Evolutionary conservation across 1,140 invertebrate species (phyloP).

Genomic region (Episyrphus balteatus): DNA sequence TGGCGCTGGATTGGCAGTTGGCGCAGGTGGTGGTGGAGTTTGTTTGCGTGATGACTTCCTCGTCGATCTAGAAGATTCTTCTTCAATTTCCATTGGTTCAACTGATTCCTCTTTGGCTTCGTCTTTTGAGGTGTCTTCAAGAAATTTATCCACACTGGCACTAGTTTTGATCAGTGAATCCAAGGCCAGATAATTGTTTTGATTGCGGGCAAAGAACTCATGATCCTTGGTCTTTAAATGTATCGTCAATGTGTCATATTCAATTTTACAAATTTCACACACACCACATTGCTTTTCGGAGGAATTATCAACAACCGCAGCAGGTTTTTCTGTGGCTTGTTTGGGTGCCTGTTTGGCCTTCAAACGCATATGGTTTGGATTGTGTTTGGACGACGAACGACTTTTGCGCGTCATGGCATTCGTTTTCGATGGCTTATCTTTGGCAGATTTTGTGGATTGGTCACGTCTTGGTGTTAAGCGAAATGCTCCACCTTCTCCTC

Average conservation of each 20-base stretch:
- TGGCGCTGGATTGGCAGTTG: slow-evolving; percentile 5
- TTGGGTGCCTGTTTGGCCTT: neutral
- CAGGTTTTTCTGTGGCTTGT: slow-evolving; percentile 3
- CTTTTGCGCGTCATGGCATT: slow-evolving; percentile 12
- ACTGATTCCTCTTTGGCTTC: slow-evolving; percentile 7
- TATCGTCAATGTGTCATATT: slow-evolving; percentile 52
- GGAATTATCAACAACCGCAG: slow-evolving; percentile 20
- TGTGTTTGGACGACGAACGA: slow-evolving; percentile 7
- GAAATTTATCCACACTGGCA: slow-evolving; percentile 23
- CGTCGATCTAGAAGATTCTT: slow-evolving; percentile 9
- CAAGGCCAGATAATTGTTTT: slow-evolving; percentile 55
- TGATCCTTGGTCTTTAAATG: slow-evolving; percentile 62
- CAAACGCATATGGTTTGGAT: neutral
- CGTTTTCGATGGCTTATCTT: neutral
- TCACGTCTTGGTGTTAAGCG: slow-evolving; percentile 17
- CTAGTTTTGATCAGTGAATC: slow-evolving; percentile 49
- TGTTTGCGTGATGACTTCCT: neutral
- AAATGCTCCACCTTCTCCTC: slow-evolving; percentile 30
- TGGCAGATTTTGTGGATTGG: slow-evolving; percentile 4
- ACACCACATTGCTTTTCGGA: slow-evolving; percentile 47
- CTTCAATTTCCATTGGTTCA: slow-evolving; percentile 31
- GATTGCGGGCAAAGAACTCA: slow-evolving; percentile 55
- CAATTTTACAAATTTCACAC: slow-evolving; percentile 63
- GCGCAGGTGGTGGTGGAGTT: neutral
- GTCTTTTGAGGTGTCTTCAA: slow-evolving; percentile 12